phyloP scores from a whole-genome alignment of 2,888 invertebrate species.

The Lamellibrachia columna region DNA sequence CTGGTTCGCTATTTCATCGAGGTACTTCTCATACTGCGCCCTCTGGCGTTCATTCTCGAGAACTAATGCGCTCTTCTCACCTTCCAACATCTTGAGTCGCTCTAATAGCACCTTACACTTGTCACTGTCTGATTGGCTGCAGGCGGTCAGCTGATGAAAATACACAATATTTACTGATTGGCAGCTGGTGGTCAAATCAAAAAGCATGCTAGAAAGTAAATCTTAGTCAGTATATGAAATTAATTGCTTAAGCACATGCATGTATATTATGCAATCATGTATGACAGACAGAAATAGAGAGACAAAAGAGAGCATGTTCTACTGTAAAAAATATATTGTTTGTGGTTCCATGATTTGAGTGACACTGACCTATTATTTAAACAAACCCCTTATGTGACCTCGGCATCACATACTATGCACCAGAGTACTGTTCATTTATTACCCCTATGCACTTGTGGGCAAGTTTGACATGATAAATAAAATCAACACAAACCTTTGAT shows the following conservation, averaged over 20 bases:
- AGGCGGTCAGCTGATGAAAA: slow-evolving; percentile 1
- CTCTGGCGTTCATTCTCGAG: slow-evolving; percentile 75
- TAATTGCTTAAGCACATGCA: too few relatives aligned
- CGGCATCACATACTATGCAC: background rate
- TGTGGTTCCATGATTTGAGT: background rate
- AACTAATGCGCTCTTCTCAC: slow-evolving; percentile 73
- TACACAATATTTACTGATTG: background rate
- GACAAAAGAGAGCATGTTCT: background rate
- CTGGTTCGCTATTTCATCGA: slow-evolving; percentile 75
- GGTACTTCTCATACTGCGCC: slow-evolving; percentile 77
- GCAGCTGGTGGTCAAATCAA: background rate
- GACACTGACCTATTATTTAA: background rate
- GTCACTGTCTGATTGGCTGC: slow-evolving; percentile 40
- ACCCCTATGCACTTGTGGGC: background rate
- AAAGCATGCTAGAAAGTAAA: background rate
- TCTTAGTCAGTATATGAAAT: too few relatives aligned
- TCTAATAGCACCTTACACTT: slow-evolving; percentile 68
- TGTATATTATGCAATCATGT: too few relatives aligned
- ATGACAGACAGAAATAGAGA: background rate
- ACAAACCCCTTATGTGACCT: background rate
- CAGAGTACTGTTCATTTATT: background rate
- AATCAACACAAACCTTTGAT: background rate
- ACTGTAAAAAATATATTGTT: background rate
- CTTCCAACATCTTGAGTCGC: slow-evolving; percentile 70
- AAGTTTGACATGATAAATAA: background rate